A percentile compares a stretch with the other conserved stretches of the same genome.
Conservation (phyloP, 1,140 invertebrate genomes). For the Drosophila paulistorum region DNA sequence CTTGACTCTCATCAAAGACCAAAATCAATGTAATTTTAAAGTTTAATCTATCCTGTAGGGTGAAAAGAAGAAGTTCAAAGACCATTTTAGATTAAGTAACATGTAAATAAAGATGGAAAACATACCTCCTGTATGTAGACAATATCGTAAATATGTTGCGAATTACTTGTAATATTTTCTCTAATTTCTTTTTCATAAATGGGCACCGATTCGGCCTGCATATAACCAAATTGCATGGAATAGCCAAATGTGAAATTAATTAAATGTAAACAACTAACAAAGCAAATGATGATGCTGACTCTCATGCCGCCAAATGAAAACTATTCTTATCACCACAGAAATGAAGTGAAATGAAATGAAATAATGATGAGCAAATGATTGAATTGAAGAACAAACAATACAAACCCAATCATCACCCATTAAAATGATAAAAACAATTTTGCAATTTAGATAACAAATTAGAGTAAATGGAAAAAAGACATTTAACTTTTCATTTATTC, state of each 20-base stretch:
- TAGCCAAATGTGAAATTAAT: slow-evolving; percentile 10
- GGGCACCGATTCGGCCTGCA: slow-evolving; percentile 41
- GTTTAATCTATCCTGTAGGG: slow-evolving; percentile 13
- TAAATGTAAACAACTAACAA: slow-evolving; percentile 10
- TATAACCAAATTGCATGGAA: slow-evolving; percentile 51
- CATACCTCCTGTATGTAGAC: slow-evolving; percentile 44
- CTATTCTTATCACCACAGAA: not conserved
- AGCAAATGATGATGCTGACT: slow-evolving; percentile 13
- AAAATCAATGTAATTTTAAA: slow-evolving; percentile 56
- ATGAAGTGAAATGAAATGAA: no score
- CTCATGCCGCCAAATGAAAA: slow-evolving; percentile 7
- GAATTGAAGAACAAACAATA: not conserved
- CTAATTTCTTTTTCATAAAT: slow-evolving; percentile 48
- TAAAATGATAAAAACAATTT: not conserved
- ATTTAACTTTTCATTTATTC: slow-evolving; percentile 7
- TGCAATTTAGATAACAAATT: slow-evolving; percentile 2
- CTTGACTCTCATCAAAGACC: slow-evolving; percentile 48
- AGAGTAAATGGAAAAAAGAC: not conserved
- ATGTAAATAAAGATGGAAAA: not conserved
- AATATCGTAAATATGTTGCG: slow-evolving; percentile 19
- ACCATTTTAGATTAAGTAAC: not conserved
- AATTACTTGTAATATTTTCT: not conserved
- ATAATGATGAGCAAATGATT: slow-evolving; percentile 1
- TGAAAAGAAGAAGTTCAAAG: slow-evolving; percentile 3
- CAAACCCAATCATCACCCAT: slow-evolving; percentile 8